Percentiles rank a stretch among this genome's conserved stretches.
These are phyloP conservation scores for Patella depressa DNA, from an alignment of 2,888 invertebrate genomes.

Conservation along the genomic window DNA sequence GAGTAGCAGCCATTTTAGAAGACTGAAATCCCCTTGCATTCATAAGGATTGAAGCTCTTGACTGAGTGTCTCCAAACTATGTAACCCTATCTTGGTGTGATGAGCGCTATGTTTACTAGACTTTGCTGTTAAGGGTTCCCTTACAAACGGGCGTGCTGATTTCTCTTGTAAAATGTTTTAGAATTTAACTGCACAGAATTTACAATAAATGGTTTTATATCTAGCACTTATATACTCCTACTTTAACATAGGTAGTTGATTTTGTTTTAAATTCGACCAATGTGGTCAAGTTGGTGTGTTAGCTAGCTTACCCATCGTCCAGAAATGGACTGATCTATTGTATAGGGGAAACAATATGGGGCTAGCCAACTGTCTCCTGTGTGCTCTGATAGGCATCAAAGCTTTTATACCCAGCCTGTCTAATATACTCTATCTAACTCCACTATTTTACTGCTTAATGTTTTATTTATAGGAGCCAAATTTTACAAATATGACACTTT, in stretches of 20 bases:
- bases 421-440: background rate
- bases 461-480: background rate
- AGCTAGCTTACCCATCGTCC: background rate
- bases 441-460: background rate
- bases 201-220: too few species aligned
- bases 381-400: slow-evolving; percentile 8
- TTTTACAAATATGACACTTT: background rate
- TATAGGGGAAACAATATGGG: slow-evolving; percentile 22
- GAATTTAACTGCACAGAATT: too few species aligned
- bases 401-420: background rate
- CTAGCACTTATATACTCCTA: too few species aligned
- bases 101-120: slow-evolving; percentile 2
- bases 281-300: background rate
- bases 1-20: background rate
- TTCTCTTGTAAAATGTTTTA: background rate
- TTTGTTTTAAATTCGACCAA: background rate
- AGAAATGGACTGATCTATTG: slow-evolving; percentile 24
- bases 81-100: background rate
- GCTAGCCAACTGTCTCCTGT: slow-evolving; percentile 8
- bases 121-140: background rate
- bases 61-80: background rate
- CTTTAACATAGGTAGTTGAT: background rate
- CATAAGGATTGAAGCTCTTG: background rate
- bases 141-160: background rate
- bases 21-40: background rate